Conservation (phyloP, 2,113 vertebrate genomes). For the Nipponia nippon region DNA sequence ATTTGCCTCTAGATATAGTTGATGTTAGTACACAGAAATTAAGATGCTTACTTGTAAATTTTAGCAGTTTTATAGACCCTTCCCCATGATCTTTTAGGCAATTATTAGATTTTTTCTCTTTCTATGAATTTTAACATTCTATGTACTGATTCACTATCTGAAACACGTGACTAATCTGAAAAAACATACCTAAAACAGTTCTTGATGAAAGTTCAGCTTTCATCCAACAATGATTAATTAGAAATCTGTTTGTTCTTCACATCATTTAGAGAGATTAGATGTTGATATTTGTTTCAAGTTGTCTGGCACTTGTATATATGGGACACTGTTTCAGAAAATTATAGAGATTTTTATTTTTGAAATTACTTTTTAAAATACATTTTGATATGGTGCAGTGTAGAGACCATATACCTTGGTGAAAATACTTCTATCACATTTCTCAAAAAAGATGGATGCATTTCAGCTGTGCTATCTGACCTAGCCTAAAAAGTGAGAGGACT, state of each 20-base stretch:
- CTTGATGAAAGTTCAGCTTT: not conserved
- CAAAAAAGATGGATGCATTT: not conserved
- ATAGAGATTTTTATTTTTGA: not conserved
- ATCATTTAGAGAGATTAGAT: not conserved
- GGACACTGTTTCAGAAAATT: not conserved
- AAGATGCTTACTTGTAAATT: not conserved
- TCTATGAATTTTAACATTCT: not conserved
- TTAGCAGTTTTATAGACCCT: not conserved
- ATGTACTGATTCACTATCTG: not conserved
- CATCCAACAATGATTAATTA: not conserved
- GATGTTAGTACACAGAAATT: not conserved
- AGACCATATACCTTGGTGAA: not conserved
- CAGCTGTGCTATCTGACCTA: not conserved
- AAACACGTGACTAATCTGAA: not conserved
- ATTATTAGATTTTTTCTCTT: not conserved
- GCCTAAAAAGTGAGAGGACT: not conserved
- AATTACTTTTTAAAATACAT: not conserved
- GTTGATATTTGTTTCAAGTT: not conserved
- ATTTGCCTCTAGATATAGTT: not conserved
- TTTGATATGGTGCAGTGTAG: not conserved
- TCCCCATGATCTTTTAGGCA: not conserved
- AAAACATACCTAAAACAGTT: not conserved
- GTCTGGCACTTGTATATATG: not conserved
- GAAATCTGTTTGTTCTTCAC: not conserved
- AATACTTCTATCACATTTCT: not conserved